Percentiles rank a stretch among this genome's conserved stretches.
Conservation (phyloP, 1,140 invertebrate genomes). For the Acromyrmex echinatior region DNA sequence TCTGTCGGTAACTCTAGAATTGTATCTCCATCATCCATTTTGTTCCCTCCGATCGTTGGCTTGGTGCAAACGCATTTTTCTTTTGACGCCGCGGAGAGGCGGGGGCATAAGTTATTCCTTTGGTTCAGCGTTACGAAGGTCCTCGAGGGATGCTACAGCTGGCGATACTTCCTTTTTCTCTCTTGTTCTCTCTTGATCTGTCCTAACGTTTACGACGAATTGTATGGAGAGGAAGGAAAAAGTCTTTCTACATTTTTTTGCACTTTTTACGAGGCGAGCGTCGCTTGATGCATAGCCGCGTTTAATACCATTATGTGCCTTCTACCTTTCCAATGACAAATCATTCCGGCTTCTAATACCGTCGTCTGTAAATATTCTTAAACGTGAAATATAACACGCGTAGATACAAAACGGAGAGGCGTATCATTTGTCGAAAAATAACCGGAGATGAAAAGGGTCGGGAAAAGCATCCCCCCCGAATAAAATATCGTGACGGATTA, state of each 20-base stretch:
- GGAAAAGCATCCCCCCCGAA: neutral
- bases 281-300: conserved; percentile 50
- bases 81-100: conserved; percentile 51
- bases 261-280: neutral
- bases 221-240: conserved; percentile 28
- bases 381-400: conserved; percentile 51
- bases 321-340: conserved; percentile 52
- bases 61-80: conserved; percentile 70
- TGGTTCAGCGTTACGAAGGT: conserved; percentile 67
- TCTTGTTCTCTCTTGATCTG: conserved; percentile 42
- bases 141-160: conserved; percentile 58
- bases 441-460: neutral
- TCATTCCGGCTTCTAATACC: conserved; percentile 47
- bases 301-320: conserved; percentile 60
- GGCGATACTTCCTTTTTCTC: conserved; percentile 57
- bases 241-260: conserved; percentile 25
- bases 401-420: neutral
- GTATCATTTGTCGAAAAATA: conserved; percentile 35
- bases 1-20: conserved; percentile 68
- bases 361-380: conserved; percentile 55
- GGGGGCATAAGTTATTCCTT: conserved; percentile 71
- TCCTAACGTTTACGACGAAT: conserved; percentile 59
- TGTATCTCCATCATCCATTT: conserved; percentile 76
- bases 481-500: neutral
- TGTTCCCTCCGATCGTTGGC: conserved; percentile 68